Evolutionary conservation across 1,140 invertebrate species (phyloP).

Genomic region (Scaptomyza montana): DNA sequence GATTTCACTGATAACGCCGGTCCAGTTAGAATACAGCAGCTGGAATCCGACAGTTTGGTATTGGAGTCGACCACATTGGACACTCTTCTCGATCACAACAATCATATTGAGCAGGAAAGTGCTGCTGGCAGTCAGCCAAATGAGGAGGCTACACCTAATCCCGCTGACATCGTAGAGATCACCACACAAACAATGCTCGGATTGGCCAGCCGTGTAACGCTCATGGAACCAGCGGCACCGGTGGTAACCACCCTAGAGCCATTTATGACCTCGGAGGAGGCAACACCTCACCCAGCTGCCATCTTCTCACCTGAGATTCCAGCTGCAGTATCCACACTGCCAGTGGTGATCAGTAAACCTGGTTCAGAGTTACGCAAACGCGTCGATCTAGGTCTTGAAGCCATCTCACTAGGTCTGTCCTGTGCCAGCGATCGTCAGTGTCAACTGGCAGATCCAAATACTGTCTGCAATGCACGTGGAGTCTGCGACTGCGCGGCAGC

Average conservation of each 20-base stretch:
- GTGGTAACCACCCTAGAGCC: slow-evolving; percentile 74
- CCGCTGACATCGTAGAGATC: slow-evolving; percentile 76
- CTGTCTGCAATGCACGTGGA: slow-evolving; percentile 89
- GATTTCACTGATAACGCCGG: slow-evolving; percentile 53
- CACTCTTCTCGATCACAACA: slow-evolving; percentile 53
- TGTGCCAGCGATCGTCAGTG: slow-evolving; percentile 92
- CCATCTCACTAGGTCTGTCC: slow-evolving; percentile 90
- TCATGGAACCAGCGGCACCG: slow-evolving; percentile 84
- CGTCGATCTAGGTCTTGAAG: slow-evolving; percentile 85
- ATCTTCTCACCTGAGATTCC: slow-evolving; percentile 25
- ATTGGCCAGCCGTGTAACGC: slow-evolving; percentile 82
- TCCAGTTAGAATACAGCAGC: slow-evolving; percentile 51
- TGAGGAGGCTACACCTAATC: slow-evolving; percentile 74
- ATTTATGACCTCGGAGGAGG: slow-evolving; percentile 65
- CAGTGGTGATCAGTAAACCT: slow-evolving; percentile 34
- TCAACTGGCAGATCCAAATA: slow-evolving; percentile 90
- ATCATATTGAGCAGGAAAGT: slow-evolving; percentile 56
- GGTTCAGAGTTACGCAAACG: slow-evolving; percentile 81
- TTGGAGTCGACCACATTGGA: slow-evolving; percentile 68
- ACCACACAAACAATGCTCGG: slow-evolving; percentile 82
- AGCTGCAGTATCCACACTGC: slow-evolving; percentile 3
- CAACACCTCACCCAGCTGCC: slow-evolving; percentile 53
- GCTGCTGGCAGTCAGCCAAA: slow-evolving; percentile 14
- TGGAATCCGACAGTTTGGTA: slow-evolving; percentile 73
- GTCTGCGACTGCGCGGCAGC: slow-evolving; percentile 90